A percentile compares a stretch with the other conserved stretches of the same genome.
phyloP scores from a whole-genome alignment of 2,113 vertebrate genomes.

The Chaenogobius annularis region DNA sequence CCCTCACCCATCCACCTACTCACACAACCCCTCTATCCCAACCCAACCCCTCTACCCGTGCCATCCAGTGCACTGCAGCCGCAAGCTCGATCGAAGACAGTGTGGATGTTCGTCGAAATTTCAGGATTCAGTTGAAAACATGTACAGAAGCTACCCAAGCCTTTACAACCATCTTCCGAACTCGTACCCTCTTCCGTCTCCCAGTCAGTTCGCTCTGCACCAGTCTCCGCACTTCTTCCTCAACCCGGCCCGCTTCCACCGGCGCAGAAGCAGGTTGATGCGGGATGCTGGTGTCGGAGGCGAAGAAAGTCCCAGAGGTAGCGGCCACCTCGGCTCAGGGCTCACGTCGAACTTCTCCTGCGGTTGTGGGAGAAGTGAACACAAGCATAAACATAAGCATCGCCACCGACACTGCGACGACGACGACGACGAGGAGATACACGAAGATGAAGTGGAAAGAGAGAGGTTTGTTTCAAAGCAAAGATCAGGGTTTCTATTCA shows the following conservation, averaged over 20 bases:
- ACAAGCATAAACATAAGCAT: slow-evolving; percentile 73
- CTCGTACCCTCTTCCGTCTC: slow-evolving; percentile 72
- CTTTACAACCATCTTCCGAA: slow-evolving; percentile 83
- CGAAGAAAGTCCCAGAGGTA: slow-evolving; percentile 76
- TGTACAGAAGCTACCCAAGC: slow-evolving; percentile 90
- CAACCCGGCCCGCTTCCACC: slow-evolving; percentile 93
- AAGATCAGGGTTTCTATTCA: slow-evolving; percentile 52
- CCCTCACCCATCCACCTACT: slow-evolving; percentile 76
- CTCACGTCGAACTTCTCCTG: slow-evolving; percentile 85
- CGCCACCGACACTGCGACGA: slow-evolving; percentile 57
- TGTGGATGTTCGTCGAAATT: slow-evolving; percentile 90
- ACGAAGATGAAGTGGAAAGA: slow-evolving; percentile 58
- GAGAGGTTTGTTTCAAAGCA: slow-evolving; percentile 39
- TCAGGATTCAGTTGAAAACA: slow-evolving; percentile 88
- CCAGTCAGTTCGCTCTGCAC: slow-evolving; percentile 73
- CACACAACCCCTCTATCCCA: slow-evolving; percentile 68
- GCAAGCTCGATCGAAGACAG: slow-evolving; percentile 88
- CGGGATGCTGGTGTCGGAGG: slow-evolving; percentile 85
- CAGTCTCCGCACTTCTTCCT: slow-evolving; percentile 85
- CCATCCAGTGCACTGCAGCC: slow-evolving; percentile 89
- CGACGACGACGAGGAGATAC: slow-evolving; percentile 52
- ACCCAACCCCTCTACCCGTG: slow-evolving; percentile 78
- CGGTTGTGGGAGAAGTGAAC: slow-evolving; percentile 84
- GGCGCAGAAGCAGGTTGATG: slow-evolving; percentile 89
- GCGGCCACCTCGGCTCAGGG: slow-evolving; percentile 73